Evolutionary conservation across 2,113 vertebrate species (phyloP).

Genomic region (Cryptomyrus ogoouensis): DNA sequence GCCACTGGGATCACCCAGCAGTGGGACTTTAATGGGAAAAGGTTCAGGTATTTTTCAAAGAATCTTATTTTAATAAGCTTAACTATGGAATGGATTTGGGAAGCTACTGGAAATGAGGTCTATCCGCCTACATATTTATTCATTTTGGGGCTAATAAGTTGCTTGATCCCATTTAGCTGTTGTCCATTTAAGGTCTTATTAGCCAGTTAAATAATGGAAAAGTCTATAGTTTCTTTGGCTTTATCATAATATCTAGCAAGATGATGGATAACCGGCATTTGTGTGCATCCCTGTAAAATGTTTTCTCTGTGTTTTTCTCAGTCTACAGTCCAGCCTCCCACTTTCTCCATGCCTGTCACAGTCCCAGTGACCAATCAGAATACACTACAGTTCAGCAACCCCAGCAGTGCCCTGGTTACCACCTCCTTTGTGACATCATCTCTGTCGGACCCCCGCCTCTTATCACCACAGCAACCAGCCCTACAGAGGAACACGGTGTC

Average conservation of each 20-base stretch:
- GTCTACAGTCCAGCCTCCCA: conserved; percentile 85
- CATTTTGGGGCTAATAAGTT: not conserved
- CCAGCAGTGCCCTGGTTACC: conserved; percentile 78
- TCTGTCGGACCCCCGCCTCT: conserved; percentile 85
- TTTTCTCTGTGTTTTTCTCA: conserved; percentile 55
- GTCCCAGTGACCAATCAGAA: conserved; percentile 89
- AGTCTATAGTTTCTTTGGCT: not conserved
- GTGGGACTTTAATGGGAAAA: not conserved
- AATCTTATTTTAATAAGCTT: not conserved
- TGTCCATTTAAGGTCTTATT: not conserved
- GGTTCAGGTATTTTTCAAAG: not conserved
- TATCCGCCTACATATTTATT: not conserved
- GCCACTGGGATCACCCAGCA: not conserved
- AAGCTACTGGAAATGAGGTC: not conserved
- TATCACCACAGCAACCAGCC: conserved; percentile 81
- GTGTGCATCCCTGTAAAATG: conserved; percentile 26
- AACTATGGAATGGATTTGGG: not conserved
- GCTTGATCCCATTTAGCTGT: not conserved
- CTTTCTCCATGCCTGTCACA: conserved; percentile 94
- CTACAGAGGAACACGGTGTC: conserved; percentile 88
- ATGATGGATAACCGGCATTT: not conserved
- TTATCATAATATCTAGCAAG: not conserved
- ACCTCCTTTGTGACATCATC: conserved; percentile 84
- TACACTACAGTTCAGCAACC: conserved; percentile 87
- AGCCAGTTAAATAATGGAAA: not conserved